Conservation (phyloP, 2,113 vertebrate species). For the Sphyrna mokarran region DNA sequence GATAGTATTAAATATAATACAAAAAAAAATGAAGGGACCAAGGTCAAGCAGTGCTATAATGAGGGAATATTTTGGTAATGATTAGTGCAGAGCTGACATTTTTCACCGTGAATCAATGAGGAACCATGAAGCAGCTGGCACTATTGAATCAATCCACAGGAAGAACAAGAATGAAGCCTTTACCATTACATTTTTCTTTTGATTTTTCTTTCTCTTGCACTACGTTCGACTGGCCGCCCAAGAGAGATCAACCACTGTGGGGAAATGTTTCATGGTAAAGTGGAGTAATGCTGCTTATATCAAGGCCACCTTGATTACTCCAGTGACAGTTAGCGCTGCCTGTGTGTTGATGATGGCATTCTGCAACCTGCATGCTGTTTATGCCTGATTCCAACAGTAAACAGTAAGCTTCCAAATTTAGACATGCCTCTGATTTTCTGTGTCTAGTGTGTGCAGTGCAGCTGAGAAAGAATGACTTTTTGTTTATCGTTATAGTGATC, state of each 20-base stretch:
- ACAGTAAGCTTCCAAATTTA: neutral
- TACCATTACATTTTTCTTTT: neutral
- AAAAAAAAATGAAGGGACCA: neutral
- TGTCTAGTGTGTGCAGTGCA: neutral
- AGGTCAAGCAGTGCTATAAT: conserved; percentile 3
- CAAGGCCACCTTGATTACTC: neutral
- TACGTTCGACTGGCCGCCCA: neutral
- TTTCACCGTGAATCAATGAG: neutral
- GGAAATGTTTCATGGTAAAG: neutral
- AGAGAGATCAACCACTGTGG: neutral
- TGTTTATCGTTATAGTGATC: neutral
- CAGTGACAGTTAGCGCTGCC: neutral
- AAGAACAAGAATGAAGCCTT: neutral
- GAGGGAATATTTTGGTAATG: conserved; percentile 9
- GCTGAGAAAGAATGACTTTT: neutral
- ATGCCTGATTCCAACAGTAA: neutral
- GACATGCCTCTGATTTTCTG: neutral
- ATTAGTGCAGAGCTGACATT: neutral
- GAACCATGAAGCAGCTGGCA: neutral
- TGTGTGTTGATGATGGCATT: neutral
- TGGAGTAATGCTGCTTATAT: neutral
- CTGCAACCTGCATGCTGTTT: neutral
- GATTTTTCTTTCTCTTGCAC: neutral
- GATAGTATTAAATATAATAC: neutral
- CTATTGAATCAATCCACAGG: neutral